Evolutionary conservation across 2,797 vertebrate species (phyloP).

Genomic region (Tenualosa thibaudeaui): DNA sequence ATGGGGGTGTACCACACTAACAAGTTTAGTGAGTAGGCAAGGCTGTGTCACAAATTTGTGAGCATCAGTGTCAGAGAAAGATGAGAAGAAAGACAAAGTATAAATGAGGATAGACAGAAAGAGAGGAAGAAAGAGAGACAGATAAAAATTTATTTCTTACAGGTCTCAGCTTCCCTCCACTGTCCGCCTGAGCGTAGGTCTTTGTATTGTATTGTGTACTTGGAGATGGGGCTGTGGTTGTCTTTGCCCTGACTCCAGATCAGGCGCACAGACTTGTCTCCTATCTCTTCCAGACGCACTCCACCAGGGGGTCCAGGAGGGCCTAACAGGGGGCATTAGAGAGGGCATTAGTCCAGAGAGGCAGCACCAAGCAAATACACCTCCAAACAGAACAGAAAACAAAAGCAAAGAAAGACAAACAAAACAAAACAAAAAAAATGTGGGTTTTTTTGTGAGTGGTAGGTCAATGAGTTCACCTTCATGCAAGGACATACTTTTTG

Average conservation of each 20-base stretch:
- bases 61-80: no score
- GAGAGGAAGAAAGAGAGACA: neutral
- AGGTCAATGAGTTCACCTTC: conserved; percentile 8
- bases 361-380: neutral
- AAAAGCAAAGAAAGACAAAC: neutral
- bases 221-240: conserved; percentile 96
- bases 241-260: conserved; percentile 94
- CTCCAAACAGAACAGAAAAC: neutral
- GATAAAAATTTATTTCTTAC: conserved; percentile 68
- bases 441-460: no score
- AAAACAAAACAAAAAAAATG: no score
- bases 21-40: no score
- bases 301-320: conserved; percentile 94
- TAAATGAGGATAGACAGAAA: no score
- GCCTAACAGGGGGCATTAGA: conserved; percentile 69
- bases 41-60: no score
- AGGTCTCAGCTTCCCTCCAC: conserved; percentile 92
- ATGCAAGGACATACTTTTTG: neutral
- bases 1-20: no score
- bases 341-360: neutral
- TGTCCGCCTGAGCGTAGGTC: conserved; percentile 75
- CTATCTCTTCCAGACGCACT: conserved; percentile 81
- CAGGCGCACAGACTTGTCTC: conserved; percentile 79
- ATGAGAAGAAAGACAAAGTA: no score
- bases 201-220: conserved; percentile 88